These are phyloP conservation scores for Phlogophora meticulosa DNA, from an alignment of 2,888 invertebrate genomes.

Conservation along the genomic window DNA sequence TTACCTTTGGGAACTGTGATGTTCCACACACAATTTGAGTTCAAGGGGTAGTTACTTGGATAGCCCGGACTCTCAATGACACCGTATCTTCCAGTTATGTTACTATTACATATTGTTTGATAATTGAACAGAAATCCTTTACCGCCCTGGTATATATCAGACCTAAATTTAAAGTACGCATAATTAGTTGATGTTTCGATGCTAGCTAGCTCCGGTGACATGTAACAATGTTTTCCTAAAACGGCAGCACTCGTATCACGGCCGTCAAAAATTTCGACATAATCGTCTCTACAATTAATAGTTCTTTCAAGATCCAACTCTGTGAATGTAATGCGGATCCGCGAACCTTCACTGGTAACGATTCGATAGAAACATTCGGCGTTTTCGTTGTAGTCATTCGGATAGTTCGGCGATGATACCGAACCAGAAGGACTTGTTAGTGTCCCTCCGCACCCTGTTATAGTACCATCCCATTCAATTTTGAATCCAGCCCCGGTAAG, in stretches of 20 bases:
- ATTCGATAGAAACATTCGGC: conserved; percentile 96
- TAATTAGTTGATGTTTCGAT: conserved; percentile 92
- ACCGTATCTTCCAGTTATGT: conserved; percentile 92
- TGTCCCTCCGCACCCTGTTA: conserved; percentile 95
- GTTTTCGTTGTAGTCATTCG: conserved; percentile 93
- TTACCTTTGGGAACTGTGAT: conserved; percentile 95
- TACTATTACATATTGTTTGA: conserved; percentile 93
- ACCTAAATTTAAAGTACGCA: conserved; percentile 93
- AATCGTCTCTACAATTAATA: conserved; percentile 93
- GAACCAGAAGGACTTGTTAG: conserved; percentile 93
- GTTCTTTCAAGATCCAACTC: conserved; percentile 94
- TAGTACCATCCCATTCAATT: conserved; percentile 85
- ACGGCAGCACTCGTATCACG: conserved; percentile 87
- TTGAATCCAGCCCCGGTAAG: conserved; percentile 93
- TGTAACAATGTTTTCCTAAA: conserved; percentile 92
- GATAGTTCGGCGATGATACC: conserved; percentile 97
- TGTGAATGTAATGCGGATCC: conserved; percentile 92
- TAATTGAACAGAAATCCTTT: conserved; percentile 96
- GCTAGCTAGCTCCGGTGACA: conserved; percentile 77
- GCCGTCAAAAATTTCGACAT: conserved; percentile 93
- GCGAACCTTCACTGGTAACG: conserved; percentile 93
- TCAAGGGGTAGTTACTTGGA: conserved; percentile 92
- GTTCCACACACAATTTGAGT: conserved; percentile 94
- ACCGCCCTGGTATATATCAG: conserved; percentile 92
- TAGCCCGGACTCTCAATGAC: conserved; percentile 97